These are phyloP conservation scores for Frankliniella fusca DNA, from an alignment of 2,888 invertebrate species.

Conservation along the genomic window DNA sequence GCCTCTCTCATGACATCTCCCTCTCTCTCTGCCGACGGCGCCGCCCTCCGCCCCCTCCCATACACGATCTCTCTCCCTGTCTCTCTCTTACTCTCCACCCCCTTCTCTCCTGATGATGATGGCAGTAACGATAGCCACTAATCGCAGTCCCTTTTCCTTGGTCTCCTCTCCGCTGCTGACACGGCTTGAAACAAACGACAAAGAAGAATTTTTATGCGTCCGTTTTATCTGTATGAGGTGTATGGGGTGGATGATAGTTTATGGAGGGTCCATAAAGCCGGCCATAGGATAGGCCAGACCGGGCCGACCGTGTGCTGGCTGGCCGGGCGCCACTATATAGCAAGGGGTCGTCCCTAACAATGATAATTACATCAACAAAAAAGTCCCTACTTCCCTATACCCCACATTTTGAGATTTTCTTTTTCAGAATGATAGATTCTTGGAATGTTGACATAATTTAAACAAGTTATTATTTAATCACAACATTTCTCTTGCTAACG, in stretches of 20 bases:
- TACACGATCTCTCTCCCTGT: not conserved
- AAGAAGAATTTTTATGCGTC: constrained; percentile 20
- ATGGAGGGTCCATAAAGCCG: constrained; percentile 17
- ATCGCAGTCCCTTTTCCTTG: not conserved
- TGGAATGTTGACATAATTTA: no score
- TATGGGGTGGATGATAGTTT: constrained; percentile 10
- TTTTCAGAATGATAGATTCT: no score
- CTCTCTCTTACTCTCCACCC: not conserved
- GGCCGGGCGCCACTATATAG: not conserved
- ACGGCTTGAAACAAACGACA: not conserved
- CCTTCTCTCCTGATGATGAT: not conserved
- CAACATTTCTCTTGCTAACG: no score
- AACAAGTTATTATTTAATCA: no score
- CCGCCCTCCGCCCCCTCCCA: not conserved
- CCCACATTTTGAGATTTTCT: no score
- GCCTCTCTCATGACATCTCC: no score
- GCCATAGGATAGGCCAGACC: not conserved
- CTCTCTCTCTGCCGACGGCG: no score
- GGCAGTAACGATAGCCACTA: constrained; percentile 10
- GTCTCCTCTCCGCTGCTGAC: not conserved
- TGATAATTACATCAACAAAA: not conserved
- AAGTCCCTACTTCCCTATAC: no score
- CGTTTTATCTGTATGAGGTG: not conserved
- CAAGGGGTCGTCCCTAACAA: not conserved
- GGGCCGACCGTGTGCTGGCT: not conserved